These are phyloP conservation scores for Augochlora pura DNA, from an alignment of 1,140 invertebrate genomes.

Conservation along the genomic window DNA sequence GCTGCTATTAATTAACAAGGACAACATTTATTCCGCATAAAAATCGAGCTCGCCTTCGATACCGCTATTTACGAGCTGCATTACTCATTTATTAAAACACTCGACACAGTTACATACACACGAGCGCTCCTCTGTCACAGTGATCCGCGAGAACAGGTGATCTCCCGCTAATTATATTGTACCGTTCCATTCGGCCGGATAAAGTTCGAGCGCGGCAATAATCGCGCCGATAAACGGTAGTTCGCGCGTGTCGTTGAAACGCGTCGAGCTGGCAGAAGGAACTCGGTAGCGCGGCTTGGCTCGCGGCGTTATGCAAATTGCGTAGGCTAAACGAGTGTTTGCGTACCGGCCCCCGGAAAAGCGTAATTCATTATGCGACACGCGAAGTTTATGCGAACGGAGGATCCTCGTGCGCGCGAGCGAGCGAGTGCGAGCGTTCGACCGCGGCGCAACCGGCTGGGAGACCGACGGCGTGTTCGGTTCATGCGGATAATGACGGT, in stretches of 20 bases:
- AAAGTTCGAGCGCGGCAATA: not conserved
- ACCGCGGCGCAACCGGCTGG: not conserved
- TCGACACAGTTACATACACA: no score
- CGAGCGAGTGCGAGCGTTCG: no score
- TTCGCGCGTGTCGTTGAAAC: not conserved
- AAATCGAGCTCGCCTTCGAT: no score
- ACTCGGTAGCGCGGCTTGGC: not conserved
- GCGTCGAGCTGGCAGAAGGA: no score
- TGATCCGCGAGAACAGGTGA: no score
- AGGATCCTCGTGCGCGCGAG: not conserved
- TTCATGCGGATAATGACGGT: conserved; percentile 57
- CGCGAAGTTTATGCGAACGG: conserved; percentile 12
- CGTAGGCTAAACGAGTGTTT: conserved; percentile 28
- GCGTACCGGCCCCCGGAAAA: conserved; percentile 31
- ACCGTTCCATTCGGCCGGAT: not conserved
- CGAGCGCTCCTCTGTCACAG: no score
- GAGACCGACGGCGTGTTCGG: conserved; percentile 23
- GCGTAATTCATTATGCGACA: conserved; percentile 38
- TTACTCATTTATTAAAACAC: no score
- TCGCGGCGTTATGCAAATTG: conserved; percentile 32
- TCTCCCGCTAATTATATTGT: no score
- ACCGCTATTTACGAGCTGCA: no score
- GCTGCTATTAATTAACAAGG: no score
- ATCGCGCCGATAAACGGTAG: not conserved
- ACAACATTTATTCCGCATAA: no score